A percentile compares a stretch with the other conserved stretches of the same genome.
phyloP scores from a whole-genome alignment of 37 sponge, comb jelly and placozoan genomes.

The Lycopodina hypogea region DNA sequence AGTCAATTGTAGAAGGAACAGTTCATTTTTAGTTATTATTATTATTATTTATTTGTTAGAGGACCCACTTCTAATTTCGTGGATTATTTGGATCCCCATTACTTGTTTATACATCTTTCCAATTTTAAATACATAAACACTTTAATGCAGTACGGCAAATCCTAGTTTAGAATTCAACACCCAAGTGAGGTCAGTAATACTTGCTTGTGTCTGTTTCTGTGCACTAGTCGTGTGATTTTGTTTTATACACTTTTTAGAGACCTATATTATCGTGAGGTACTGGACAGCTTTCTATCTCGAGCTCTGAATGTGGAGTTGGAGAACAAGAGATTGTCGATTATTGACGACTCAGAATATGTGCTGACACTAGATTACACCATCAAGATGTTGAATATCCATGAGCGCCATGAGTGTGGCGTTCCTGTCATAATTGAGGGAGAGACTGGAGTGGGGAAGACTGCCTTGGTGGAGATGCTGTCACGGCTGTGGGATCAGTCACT shows the following conservation, averaged over 20 bases:
- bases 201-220: too few relatives aligned
- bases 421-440: constrained; percentile 91
- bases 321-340: constrained; percentile 32
- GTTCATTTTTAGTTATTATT: too few relatives aligned
- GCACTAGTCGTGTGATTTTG: too few relatives aligned
- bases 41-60: too few relatives aligned
- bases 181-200: too few relatives aligned
- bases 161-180: too few relatives aligned
- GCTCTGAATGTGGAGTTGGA: constrained; percentile 60
- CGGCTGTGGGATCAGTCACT: constrained; percentile 67
- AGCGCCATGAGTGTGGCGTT: constrained; percentile 79
- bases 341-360: constrained; percentile 76
- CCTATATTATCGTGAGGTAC: constrained; percentile 40
- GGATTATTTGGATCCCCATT: too few relatives aligned
- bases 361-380: constrained; percentile 81
- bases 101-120: too few relatives aligned
- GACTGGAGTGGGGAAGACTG: constrained; percentile 92
- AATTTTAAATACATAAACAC: too few relatives aligned
- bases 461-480: constrained; percentile 76
- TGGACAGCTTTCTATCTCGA: constrained; percentile 65
- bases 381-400: constrained; percentile 81
- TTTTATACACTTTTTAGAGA: constrained; percentile 36
- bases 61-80: too few relatives aligned
- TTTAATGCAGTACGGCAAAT: too few relatives aligned
- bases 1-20: too few relatives aligned